Percentiles rank a stretch among this genome's conserved stretches.
These are phyloP conservation scores for Grammomys dolichurus DNA, from an alignment of 2,113 vertebrate species.

Conservation along the genomic window DNA sequence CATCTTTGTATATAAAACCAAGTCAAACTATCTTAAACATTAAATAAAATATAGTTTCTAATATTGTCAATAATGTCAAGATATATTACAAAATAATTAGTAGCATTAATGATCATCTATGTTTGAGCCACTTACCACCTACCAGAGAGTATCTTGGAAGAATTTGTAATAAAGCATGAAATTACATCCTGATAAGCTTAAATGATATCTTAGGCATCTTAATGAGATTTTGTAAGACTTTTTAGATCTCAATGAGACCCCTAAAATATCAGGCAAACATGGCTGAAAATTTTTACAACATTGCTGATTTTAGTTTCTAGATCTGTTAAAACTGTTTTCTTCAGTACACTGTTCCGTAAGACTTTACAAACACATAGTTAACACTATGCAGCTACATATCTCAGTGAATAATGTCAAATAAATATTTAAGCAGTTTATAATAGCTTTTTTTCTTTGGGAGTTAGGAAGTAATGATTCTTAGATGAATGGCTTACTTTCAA, in stretches of 20 bases:
- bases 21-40: not conserved
- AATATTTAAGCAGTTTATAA: slow-evolving; percentile 58
- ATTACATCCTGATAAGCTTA: not conserved
- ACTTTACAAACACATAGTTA: not conserved
- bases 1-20: slow-evolving; percentile 27
- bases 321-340: not conserved
- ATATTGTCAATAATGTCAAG: not conserved
- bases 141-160: not conserved
- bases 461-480: slow-evolving; percentile 54
- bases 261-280: not conserved
- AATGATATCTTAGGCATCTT: not conserved
- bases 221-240: slow-evolving; percentile 15
- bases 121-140: not conserved
- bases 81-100: slow-evolving; percentile 21
- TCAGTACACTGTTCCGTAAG: not conserved
- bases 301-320: not conserved
- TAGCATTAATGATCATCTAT: not conserved
- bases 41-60: slow-evolving; percentile 12
- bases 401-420: slow-evolving; percentile 35
- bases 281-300: not conserved
- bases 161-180: slow-evolving; percentile 14
- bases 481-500: slow-evolving; percentile 32
- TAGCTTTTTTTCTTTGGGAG: slow-evolving; percentile 3
- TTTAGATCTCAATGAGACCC: not conserved
- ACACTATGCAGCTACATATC: not conserved